A percentile compares a stretch with the other conserved stretches of the same genome.
These are phyloP conservation scores for Patella caerulea DNA, from an alignment of 2,888 invertebrate species.

Conservation along the genomic window DNA sequence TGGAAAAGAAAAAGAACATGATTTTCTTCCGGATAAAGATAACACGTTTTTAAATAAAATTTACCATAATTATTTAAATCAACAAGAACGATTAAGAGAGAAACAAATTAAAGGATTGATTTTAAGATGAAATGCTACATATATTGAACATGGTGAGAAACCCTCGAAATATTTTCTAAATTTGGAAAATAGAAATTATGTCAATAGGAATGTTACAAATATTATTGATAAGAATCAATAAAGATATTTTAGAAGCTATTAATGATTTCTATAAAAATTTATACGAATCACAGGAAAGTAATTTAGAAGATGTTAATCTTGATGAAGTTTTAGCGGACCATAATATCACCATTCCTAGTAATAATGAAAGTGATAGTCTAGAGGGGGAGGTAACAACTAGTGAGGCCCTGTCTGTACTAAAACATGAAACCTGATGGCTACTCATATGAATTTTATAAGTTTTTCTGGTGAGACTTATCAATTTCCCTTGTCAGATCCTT, in stretches of 20 bases:
- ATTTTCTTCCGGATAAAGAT: background rate
- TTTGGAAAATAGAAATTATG: background rate
- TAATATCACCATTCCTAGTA: background rate
- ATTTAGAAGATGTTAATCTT: constrained; percentile 1
- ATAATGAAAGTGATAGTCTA: background rate
- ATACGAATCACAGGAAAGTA: background rate
- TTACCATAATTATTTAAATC: background rate
- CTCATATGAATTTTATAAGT: too few species aligned
- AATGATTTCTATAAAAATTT: background rate
- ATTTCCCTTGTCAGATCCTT: too few species aligned
- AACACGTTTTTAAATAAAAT: background rate
- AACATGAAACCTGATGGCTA: background rate
- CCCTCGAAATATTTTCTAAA: constrained; percentile 1
- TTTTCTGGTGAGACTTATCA: too few species aligned
- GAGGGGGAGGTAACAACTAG: background rate
- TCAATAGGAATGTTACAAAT: background rate
- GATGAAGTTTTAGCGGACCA: background rate
- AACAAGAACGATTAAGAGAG: background rate
- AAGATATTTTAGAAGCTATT: background rate
- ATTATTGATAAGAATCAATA: background rate
- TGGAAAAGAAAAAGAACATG: too few species aligned
- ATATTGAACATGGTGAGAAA: background rate
- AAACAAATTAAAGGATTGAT: background rate
- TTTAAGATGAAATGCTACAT: background rate
- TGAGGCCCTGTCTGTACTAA: background rate